Percentiles rank a stretch among this genome's conserved stretches.
Conservation (phyloP, 2,888 invertebrate species). For the Cosmia trapezina region DNA sequence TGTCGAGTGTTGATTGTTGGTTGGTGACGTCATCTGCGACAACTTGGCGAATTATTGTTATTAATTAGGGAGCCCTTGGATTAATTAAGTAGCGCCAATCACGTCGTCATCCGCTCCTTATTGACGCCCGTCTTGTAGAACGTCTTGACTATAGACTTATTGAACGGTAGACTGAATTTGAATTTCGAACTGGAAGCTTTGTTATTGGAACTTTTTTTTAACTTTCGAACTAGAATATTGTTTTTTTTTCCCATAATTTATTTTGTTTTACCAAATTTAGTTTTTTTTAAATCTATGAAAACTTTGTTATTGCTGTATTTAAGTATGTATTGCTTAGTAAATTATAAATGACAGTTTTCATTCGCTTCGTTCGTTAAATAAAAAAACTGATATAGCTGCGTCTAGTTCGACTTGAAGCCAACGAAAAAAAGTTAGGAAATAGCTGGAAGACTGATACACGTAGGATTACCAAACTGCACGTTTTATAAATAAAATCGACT, state of each 20-base stretch:
- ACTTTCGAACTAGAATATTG: neutral
- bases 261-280: neutral
- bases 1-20: constrained; percentile 68
- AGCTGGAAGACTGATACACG: neutral
- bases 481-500: constrained; percentile 18
- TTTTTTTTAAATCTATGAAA: neutral
- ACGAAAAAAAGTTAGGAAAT: neutral
- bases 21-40: constrained; percentile 84
- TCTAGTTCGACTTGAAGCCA: neutral
- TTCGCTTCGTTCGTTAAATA: too few relatives aligned
- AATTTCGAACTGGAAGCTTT: constrained; percentile 18
- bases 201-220: neutral
- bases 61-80: constrained; percentile 88
- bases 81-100: constrained; percentile 90
- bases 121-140: constrained; percentile 83
- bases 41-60: constrained; percentile 87
- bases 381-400: neutral
- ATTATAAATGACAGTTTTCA: neutral
- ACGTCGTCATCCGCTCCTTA: constrained; percentile 83
- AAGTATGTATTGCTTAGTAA: too few relatives aligned
- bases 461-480: constrained; percentile 4
- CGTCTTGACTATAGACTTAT: constrained; percentile 86
- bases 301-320: neutral
- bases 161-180: constrained; percentile 59
- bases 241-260: neutral